Percentiles rank a stretch among this genome's conserved stretches.
Evolutionary conservation across 2,113 vertebrate species (phyloP).

Genomic region (Chelonoidis abingdonii): DNA sequence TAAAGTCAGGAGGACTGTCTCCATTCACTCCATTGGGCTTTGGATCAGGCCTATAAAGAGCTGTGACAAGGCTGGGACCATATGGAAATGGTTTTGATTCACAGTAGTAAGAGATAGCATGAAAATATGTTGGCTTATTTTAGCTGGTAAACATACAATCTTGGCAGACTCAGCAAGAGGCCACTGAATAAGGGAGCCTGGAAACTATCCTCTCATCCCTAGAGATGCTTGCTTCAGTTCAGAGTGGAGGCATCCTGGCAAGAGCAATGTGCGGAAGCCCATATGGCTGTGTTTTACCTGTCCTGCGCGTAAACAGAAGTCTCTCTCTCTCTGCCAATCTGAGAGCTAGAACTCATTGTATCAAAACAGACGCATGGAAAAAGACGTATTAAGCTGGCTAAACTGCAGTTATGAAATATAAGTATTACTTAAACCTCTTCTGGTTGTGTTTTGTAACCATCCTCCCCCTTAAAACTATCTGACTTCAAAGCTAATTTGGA

Average conservation of each 20-base stretch:
- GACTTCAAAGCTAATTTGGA: slow-evolving; percentile 61
- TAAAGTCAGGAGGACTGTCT: slow-evolving; percentile 5
- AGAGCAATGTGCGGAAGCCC: not conserved
- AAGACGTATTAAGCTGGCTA: slow-evolving; percentile 48
- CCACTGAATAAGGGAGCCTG: slow-evolving; percentile 12
- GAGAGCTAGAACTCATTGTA: slow-evolving; percentile 32
- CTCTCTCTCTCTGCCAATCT: not conserved
- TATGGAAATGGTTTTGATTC: slow-evolving; percentile 60
- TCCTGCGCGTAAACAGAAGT: not conserved
- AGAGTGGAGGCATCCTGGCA: not conserved
- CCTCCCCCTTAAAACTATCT: not conserved
- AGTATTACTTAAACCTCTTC: slow-evolving; percentile 69
- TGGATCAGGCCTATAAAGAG: not conserved
- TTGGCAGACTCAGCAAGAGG: slow-evolving; percentile 23
- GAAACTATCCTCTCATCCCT: slow-evolving; percentile 2
- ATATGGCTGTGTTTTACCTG: slow-evolving; percentile 30
- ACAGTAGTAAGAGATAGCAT: slow-evolving; percentile 33
- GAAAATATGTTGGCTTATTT: slow-evolving; percentile 58
- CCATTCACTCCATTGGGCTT: not conserved
- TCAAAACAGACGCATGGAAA: slow-evolving; percentile 44
- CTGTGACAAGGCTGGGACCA: slow-evolving; percentile 46
- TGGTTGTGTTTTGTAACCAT: slow-evolving; percentile 31
- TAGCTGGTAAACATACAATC: slow-evolving; percentile 33
- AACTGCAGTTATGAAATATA: slow-evolving; percentile 65
- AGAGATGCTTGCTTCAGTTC: not conserved